These are phyloP conservation scores for Drosophila ananassae DNA, from an alignment of 1,140 invertebrate species.

Conservation along the genomic window DNA sequence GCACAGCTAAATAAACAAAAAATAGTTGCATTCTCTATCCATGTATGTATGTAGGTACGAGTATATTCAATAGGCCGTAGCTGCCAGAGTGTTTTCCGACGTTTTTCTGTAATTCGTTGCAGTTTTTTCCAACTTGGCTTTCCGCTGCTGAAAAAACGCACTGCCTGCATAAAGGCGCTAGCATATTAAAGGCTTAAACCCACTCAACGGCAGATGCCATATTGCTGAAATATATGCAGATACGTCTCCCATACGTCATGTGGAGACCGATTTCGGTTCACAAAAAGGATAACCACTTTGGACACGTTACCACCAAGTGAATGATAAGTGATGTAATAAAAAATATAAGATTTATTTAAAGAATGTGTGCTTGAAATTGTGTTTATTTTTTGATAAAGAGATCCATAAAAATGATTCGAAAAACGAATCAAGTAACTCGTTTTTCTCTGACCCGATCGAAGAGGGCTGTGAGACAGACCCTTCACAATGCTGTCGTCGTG, in stretches of 20 bases:
- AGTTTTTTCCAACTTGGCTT: constrained; percentile 57
- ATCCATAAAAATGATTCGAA: not conserved
- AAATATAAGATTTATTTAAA: not conserved
- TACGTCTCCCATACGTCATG: constrained; percentile 40
- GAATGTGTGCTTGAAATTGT: too few relatives aligned
- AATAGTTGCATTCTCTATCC: constrained; percentile 30
- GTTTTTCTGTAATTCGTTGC: constrained; percentile 56
- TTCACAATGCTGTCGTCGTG: constrained; percentile 29
- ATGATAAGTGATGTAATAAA: not conserved
- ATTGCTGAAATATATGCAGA: constrained; percentile 47
- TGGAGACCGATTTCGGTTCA: constrained; percentile 56
- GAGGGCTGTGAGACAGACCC: not conserved
- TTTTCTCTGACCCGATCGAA: not conserved
- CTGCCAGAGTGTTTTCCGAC: constrained; percentile 37
- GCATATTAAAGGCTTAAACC: constrained; percentile 71
- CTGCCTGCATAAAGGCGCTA: constrained; percentile 53
- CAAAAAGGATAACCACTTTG: constrained; percentile 5
- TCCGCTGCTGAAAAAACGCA: constrained; percentile 34
- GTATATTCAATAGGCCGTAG: constrained; percentile 38
- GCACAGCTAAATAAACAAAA: constrained; percentile 21
- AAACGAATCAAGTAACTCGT: constrained; percentile 4
- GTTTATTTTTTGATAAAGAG: too few relatives aligned
- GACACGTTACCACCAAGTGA: not conserved
- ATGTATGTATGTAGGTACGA: constrained; percentile 17
- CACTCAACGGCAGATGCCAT: constrained; percentile 58